Conservation (phyloP, 2,797 vertebrate genomes). For the Sebastes minor region DNA sequence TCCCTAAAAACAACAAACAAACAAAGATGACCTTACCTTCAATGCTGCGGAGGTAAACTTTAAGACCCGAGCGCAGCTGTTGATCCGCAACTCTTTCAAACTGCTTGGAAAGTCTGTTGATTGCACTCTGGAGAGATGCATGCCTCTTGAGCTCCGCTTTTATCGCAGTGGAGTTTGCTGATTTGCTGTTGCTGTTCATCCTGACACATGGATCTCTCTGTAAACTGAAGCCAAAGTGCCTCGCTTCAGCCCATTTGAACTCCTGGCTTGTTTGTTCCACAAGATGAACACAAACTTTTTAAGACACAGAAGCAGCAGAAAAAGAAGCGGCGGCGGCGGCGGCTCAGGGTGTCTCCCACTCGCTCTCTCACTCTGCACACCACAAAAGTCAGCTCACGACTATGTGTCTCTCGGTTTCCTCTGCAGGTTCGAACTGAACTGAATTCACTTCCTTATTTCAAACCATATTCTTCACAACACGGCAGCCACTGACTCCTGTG, state of each 20-base stretch:
- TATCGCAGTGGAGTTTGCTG: constrained; percentile 78
- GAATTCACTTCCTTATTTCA: constrained; percentile 84
- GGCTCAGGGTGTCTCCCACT: constrained; percentile 7
- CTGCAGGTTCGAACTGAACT: constrained; percentile 66
- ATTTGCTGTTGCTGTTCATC: constrained; percentile 81
- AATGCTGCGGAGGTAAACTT: constrained; percentile 84
- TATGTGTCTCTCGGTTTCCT: constrained; percentile 75
- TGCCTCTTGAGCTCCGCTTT: constrained; percentile 88
- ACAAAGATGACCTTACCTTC: constrained; percentile 80
- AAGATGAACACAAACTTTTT: constrained; percentile 9
- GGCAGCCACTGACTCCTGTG: constrained; percentile 6
- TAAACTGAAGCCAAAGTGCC: constrained; percentile 43
- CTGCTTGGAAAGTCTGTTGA: constrained; percentile 85
- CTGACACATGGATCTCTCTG: constrained; percentile 58
- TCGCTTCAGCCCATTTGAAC: constrained; percentile 77
- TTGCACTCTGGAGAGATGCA: constrained; percentile 82
- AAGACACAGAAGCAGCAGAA: constrained; percentile 11
- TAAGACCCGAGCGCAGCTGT: constrained; percentile 84
- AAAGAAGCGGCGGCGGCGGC: constrained; percentile 3
- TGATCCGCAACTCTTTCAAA: constrained; percentile 83
- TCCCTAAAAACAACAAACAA: background rate
- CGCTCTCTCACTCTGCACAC: constrained; percentile 40
- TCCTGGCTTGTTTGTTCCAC: constrained; percentile 31
- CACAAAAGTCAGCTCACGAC: constrained; percentile 63
- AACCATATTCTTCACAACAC: constrained; percentile 30